A percentile compares a stretch with the other conserved stretches of the same genome.
These are phyloP conservation scores for Avahi laniger DNA, from an alignment of 2,797 vertebrate genomes.

Conservation along the genomic window DNA sequence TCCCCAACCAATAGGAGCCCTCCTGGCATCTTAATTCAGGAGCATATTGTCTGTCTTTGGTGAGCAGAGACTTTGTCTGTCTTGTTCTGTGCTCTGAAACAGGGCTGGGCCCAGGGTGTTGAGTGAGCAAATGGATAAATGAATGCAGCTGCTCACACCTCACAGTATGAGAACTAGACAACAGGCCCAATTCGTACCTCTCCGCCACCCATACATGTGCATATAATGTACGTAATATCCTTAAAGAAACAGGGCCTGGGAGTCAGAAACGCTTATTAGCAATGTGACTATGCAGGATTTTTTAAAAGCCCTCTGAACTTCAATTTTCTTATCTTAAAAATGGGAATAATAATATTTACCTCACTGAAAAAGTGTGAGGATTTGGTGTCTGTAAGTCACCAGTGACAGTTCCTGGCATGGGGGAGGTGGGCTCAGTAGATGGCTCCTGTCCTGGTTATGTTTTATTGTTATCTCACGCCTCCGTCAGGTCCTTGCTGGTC, in stretches of 20 bases:
- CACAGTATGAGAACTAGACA: neutral
- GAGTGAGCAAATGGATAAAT: neutral
- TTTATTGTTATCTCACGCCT: neutral
- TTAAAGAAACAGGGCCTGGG: neutral
- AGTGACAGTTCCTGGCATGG: fast-evolving
- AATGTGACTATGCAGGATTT: neutral
- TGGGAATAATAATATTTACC: neutral
- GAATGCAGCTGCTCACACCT: neutral
- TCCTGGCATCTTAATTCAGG: neutral
- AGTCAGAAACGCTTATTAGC: neutral
- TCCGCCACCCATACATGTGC: neutral
- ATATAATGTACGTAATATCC: neutral
- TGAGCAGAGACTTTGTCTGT: neutral
- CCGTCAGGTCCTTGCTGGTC: neutral
- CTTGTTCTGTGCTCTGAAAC: neutral
- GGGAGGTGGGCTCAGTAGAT: neutral
- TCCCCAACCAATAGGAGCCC: neutral
- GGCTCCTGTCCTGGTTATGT: neutral
- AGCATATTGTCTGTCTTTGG: neutral
- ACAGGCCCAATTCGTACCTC: neutral
- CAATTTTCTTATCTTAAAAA: neutral
- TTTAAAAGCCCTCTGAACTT: neutral
- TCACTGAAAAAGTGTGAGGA: neutral
- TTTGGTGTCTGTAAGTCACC: neutral
- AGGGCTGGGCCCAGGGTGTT: neutral